Evolutionary conservation across 1,140 invertebrate genomes (phyloP), one percentile per base, ranked within the genome.

Genomic region (Aphelinus certus): DNA sequence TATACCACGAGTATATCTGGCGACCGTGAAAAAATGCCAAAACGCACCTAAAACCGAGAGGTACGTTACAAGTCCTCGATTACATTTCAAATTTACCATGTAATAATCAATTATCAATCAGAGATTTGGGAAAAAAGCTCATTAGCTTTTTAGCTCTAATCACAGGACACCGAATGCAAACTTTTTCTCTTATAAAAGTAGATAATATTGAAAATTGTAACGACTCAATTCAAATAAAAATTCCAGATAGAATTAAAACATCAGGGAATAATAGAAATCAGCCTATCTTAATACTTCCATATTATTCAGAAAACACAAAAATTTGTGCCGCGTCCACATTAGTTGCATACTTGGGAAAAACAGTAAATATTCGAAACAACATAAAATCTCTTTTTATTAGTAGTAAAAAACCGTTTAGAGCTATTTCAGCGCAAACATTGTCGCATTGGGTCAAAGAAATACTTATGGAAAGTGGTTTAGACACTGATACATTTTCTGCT

Each of bases 141-240:
- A 69, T 79, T 7, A 76, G 60, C n/a, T 10, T 62, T 1, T 42
- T 62, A 62, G 43, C 60, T 4, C 9, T 62, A 62, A 47, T 63
- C 55, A 81, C 80, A 26, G 79, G 75, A 43, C 78, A 79, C 57
- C 71, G 81, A 49, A 65, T 78, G 4, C 78, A 83, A 68, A 82
- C 80, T 1, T 56, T 79, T 43, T 64, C 78, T 7, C 73, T 69
- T 6, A 79, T 83, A 7, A 79, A 77, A 58, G 48, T 82, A 46
- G 61, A 77, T 7, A 78, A 79, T 58, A 76, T 77, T n/a, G 56
- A 77, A 48, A 7, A 55, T 10, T 56, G 53, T 7, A 4, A 70
- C 7, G 47, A 61, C 6, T 56, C 49, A 51, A 69, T 78, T 7
- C 42, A 62, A n/a, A 77, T 78, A 9, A 78, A 73, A 49, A 78